Evolutionary conservation across 2,888 invertebrate species (phyloP).

Genomic region (Conchocele bisecta): DNA sequence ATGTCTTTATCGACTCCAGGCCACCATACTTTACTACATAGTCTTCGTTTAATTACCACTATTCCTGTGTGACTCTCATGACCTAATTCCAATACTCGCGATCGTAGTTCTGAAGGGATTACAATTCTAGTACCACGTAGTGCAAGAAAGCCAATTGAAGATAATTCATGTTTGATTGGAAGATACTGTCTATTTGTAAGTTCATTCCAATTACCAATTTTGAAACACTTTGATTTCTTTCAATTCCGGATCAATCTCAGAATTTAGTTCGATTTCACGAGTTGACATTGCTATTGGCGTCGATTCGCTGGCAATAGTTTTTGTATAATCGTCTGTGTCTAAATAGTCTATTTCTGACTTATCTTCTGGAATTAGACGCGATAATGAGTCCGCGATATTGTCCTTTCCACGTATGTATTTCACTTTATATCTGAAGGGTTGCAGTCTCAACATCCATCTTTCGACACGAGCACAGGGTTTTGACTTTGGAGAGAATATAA

Average conservation of each 20-base stretch:
- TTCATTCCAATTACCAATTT: constrained; percentile 14
- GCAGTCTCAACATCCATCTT: constrained; percentile 60
- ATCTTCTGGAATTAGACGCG: constrained; percentile 14
- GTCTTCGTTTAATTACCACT: too few species aligned
- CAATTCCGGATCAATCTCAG: constrained; percentile 34
- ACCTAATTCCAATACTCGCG: constrained; percentile 4
- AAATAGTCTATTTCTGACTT: too few species aligned
- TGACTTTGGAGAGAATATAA: constrained; percentile 57
- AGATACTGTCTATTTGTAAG: constrained; percentile 6
- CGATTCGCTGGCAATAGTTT: constrained; percentile 22
- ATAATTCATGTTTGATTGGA: constrained; percentile 28
- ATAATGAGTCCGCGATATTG: constrained; percentile 45
- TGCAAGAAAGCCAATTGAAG: constrained; percentile 37
- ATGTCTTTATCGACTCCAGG: constrained; percentile 59
- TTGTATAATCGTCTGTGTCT: constrained; percentile 26
- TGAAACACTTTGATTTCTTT: neutral
- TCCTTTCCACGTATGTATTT: constrained; percentile 25
- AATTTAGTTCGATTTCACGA: constrained; percentile 43
- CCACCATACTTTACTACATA: too few species aligned
- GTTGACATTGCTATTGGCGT: constrained; percentile 44
- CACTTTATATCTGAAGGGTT: constrained; percentile 46
- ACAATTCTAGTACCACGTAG: constrained; percentile 47
- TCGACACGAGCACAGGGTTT: constrained; percentile 66
- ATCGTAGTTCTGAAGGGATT: constrained; percentile 3
- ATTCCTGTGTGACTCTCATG: constrained; percentile 46